Percentiles rank a stretch among this genome's conserved stretches.
Evolutionary conservation across 53 echinoderm and acorn worm species (phyloP).

Genomic region (Hippasteria phrygiana): DNA sequence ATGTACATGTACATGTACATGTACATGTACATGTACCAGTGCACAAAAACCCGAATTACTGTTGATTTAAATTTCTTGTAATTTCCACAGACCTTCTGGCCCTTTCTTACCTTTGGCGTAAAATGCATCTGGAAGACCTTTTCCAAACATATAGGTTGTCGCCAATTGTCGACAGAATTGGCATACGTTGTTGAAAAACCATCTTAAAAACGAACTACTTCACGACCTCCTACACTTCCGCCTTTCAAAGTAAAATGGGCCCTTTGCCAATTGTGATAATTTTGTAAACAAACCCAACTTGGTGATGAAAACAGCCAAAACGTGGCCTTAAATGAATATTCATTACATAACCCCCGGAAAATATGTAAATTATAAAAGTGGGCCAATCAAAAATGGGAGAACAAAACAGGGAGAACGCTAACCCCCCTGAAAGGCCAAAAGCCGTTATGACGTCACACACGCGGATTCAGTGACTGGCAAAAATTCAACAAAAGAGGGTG

Average conservation of each 20-base stretch:
- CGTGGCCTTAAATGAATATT: not conserved
- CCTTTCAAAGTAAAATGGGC: not conserved
- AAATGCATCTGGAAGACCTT: not conserved
- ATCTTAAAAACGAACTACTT: not conserved
- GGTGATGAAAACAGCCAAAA: not conserved
- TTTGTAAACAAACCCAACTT: not conserved
- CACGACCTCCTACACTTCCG: not conserved
- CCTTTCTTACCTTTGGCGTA: not conserved
- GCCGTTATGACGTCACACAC: too few species aligned
- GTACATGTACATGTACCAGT: too few species aligned
- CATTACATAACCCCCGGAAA: not conserved
- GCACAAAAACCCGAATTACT: not conserved
- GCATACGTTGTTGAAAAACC: slow-evolving; percentile 2
- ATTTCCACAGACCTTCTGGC: not conserved
- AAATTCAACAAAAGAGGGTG: not conserved
- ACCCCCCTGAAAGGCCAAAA: too few species aligned
- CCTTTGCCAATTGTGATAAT: not conserved
- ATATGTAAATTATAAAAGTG: slow-evolving; percentile 6
- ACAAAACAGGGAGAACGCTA: not conserved
- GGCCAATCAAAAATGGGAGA: not conserved
- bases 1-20: too few species aligned
- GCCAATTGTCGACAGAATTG: slow-evolving; percentile 2
- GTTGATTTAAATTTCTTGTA: not conserved
- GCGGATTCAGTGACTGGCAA: not conserved
- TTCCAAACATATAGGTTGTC: not conserved